Evolutionary conservation across 2,797 vertebrate species (phyloP).

Genomic region (Gymnoscopelus braueri): DNA sequence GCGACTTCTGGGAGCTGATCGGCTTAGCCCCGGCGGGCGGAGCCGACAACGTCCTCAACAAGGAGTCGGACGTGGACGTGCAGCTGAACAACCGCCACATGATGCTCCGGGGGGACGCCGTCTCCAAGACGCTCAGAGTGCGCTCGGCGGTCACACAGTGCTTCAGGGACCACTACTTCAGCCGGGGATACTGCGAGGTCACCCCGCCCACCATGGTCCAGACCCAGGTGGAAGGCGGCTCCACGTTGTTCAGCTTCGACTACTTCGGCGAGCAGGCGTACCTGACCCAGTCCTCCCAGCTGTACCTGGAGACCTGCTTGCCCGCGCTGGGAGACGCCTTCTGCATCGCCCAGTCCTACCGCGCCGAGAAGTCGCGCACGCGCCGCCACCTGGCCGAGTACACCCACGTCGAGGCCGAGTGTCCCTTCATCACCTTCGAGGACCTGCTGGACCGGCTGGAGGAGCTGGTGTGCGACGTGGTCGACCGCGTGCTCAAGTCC

Average conservation of each 20-base stretch:
- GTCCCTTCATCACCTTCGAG: conserved; percentile 91
- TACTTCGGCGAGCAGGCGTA: conserved; percentile 96
- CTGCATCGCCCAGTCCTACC: conserved; percentile 92
- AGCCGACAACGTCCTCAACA: conserved; percentile 93
- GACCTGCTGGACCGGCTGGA: conserved; percentile 90
- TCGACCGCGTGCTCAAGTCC: conserved; percentile 90
- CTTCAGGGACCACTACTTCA: conserved; percentile 95
- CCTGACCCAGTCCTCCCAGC: conserved; percentile 95
- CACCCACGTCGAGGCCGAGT: conserved; percentile 95
- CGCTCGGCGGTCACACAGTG: conserved; percentile 90
- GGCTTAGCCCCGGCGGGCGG: conserved; percentile 93
- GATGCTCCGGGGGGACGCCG: conserved; percentile 94
- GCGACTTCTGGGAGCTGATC: conserved; percentile 96
- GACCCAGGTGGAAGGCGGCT: conserved; percentile 96
- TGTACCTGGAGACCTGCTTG: conserved; percentile 97
- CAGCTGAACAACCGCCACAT: conserved; percentile 98
- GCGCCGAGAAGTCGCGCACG: conserved; percentile 95
- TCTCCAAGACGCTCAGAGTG: conserved; percentile 93
- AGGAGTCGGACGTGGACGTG: conserved; percentile 96
- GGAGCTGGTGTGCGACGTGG: conserved; percentile 94
- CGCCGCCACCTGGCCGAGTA: conserved; percentile 96
- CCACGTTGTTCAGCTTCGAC: conserved; percentile 92
- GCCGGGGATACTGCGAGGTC: conserved; percentile 89
- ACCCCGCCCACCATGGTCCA: conserved; percentile 94
- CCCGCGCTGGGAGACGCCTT: conserved; percentile 93